Evolutionary conservation across 2,797 vertebrate genomes (phyloP).

Genomic region (Manis javanica): DNA sequence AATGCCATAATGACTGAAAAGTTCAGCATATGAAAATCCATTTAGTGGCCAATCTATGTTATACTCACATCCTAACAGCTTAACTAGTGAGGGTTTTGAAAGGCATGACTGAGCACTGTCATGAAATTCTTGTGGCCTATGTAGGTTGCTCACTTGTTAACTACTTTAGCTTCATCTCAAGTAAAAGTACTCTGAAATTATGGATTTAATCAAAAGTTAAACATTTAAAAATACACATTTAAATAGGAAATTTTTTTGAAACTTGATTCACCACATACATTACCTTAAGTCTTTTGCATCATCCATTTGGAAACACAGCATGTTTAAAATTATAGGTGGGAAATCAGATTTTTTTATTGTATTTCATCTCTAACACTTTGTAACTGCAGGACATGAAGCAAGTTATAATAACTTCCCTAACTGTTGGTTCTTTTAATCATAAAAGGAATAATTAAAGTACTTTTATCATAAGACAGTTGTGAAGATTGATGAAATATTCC

Average conservation of each 20-base stretch:
- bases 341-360: not conserved
- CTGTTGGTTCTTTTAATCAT: not conserved
- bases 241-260: not conserved
- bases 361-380: not conserved
- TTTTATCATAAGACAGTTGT: not conserved
- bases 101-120: not conserved
- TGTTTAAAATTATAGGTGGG: not conserved
- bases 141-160: not conserved
- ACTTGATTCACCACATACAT: not conserved
- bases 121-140: not conserved
- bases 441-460: not conserved
- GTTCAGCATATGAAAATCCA: not conserved
- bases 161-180: too few relatives aligned
- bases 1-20: not conserved
- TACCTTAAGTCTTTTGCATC: not conserved
- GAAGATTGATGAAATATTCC: slow-evolving; percentile 9
- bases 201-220: not conserved
- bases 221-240: not conserved
- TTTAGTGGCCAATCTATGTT: not conserved
- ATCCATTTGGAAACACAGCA: not conserved
- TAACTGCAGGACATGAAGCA: not conserved
- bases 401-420: not conserved
- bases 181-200: slow-evolving; percentile 25
- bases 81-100: not conserved
- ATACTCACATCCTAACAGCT: not conserved